These are phyloP conservation scores for Camponotus fellah DNA, from an alignment of 2,888 invertebrate genomes.

Conservation along the genomic window DNA sequence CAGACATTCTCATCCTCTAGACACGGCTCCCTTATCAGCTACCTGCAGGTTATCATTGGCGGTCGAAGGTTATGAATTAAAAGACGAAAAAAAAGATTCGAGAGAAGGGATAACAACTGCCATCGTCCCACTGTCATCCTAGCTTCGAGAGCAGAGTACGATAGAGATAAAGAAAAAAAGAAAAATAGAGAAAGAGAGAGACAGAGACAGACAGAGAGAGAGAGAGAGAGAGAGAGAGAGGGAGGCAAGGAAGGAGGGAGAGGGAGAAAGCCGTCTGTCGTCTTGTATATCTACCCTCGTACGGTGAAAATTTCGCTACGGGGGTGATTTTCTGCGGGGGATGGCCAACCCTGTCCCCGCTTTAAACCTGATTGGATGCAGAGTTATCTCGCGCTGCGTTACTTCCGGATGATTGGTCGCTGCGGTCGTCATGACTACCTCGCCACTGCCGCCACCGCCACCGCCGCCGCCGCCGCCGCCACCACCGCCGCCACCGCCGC, in stretches of 20 bases:
- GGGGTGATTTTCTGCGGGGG: conserved; percentile 80
- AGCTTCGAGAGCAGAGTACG: conserved; percentile 53
- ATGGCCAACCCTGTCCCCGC: conserved; percentile 79
- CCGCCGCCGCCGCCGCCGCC: conserved; percentile 78
- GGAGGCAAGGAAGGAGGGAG: conserved; percentile 38
- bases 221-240: conserved; percentile 52
- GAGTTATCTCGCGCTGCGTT: conserved; percentile 86
- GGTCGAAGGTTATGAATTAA: conserved; percentile 74
- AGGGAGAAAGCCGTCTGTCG: conserved; percentile 72
- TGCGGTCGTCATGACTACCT: conserved; percentile 86
- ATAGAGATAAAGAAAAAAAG: conserved; percentile 53
- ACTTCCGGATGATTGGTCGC: conserved; percentile 86
- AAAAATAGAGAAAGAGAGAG: not conserved
- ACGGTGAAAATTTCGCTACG: conserved; percentile 79
- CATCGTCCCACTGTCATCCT: conserved; percentile 67
- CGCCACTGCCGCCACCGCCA: conserved; percentile 75
- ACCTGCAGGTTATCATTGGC: conserved; percentile 71
- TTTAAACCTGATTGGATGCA: conserved; percentile 86
- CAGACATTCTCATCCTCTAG: conserved; percentile 50
- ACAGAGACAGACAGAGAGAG: conserved; percentile 23
- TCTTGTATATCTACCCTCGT: conserved; percentile 81
- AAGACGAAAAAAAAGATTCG: conserved; percentile 56
- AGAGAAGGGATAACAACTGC: conserved; percentile 62
- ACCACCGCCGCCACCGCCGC: conserved; percentile 77
- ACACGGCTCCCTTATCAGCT: conserved; percentile 69